These are phyloP conservation scores for Philereme vetulata DNA, from an alignment of 2,888 invertebrate genomes.

Conservation along the genomic window DNA sequence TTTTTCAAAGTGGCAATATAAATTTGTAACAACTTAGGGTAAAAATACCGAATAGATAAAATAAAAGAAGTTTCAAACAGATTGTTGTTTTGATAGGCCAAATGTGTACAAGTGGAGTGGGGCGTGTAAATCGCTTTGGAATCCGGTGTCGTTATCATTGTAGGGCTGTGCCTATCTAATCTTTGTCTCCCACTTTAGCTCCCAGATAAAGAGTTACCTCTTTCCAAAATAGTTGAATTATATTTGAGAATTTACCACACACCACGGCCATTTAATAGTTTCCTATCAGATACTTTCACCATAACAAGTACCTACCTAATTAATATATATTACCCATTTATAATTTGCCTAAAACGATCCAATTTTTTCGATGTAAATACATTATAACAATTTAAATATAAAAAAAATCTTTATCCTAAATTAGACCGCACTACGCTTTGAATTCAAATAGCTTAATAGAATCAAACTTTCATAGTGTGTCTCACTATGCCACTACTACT, in stretches of 20 bases:
- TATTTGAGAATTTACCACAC: not conserved
- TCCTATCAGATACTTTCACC: not conserved
- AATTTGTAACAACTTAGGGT: not conserved
- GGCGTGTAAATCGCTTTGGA: slow-evolving; percentile 62
- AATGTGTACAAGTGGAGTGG: slow-evolving; percentile 46
- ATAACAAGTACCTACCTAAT: not conserved
- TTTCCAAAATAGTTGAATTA: slow-evolving; percentile 47
- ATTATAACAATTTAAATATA: too few relatives aligned
- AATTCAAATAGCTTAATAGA: too few relatives aligned
- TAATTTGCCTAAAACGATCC: too few relatives aligned
- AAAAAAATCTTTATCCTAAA: too few relatives aligned
- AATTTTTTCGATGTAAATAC: too few relatives aligned
- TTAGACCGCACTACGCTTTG: too few relatives aligned
- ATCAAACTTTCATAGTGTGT: too few relatives aligned
- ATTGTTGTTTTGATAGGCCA: slow-evolving; percentile 41
- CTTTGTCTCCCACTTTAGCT: slow-evolving; percentile 65
- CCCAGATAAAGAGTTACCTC: slow-evolving; percentile 61
- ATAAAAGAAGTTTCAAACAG: slow-evolving; percentile 30
- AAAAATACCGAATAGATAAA: slow-evolving; percentile 15
- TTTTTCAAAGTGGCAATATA: not conserved
- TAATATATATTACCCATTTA: too few relatives aligned
- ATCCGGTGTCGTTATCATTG: slow-evolving; percentile 68
- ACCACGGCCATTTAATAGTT: not conserved
- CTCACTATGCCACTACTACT: too few relatives aligned
- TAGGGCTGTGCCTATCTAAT: slow-evolving; percentile 76